Percentiles rank a stretch among this genome's conserved stretches.
Conservation (phyloP, 2,113 vertebrate genomes). For the Phalacrocorax carbo region DNA sequence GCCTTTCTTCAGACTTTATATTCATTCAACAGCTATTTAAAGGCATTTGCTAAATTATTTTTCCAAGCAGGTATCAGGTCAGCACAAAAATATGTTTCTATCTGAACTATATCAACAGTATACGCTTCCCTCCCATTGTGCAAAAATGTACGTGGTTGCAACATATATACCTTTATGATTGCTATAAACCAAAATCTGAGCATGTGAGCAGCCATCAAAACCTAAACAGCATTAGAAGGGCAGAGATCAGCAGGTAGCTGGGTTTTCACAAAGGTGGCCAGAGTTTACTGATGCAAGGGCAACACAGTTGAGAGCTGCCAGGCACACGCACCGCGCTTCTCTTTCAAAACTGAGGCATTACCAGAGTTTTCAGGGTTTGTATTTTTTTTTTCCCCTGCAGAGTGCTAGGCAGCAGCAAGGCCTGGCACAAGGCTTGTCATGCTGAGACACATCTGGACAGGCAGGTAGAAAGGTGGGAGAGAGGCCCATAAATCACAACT, state of each 20-base stretch:
- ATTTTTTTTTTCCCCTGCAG: not conserved
- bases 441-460: not conserved
- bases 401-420: not conserved
- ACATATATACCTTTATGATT: not conserved
- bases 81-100: not conserved
- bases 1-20: not conserved
- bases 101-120: not conserved
- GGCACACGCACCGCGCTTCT: rapidly evolving
- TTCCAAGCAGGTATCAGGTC: not conserved
- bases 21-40: not conserved
- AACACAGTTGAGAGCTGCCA: not conserved
- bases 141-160: not conserved
- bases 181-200: not conserved
- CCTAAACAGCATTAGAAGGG: not conserved
- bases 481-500: not conserved
- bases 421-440: not conserved
- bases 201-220: not conserved
- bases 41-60: not conserved
- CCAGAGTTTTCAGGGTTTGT: not conserved
- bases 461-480: not conserved
- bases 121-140: rapidly evolving
- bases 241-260: not conserved
- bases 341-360: not conserved
- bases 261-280: not conserved
- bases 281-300: not conserved